Conservation (phyloP, 2,888 invertebrate genomes). For the Nudaria mundana region DNA sequence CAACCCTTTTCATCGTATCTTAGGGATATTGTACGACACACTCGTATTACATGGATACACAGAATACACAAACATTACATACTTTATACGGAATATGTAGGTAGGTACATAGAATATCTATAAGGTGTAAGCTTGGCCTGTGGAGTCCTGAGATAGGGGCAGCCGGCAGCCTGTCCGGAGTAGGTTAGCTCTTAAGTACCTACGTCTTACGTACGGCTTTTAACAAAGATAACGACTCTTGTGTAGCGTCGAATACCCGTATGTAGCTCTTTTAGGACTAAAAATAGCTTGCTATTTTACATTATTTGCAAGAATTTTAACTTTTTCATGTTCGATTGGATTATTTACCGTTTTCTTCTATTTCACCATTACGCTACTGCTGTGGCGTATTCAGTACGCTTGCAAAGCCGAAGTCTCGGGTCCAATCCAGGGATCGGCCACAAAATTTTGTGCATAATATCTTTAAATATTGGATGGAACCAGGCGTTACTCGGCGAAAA, state of each 20-base stretch:
- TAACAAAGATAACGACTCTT: conserved; percentile 29
- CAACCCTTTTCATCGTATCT: conserved; percentile 35
- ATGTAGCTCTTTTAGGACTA: conserved; percentile 15
- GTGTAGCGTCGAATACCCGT: conserved; percentile 11
- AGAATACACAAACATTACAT: conserved; percentile 8
- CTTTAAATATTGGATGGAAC: too few relatives aligned
- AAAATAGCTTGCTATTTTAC: conserved; percentile 1
- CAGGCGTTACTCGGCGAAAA: too few relatives aligned
- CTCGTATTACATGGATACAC: conserved; percentile 8
- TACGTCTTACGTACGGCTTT: conserved; percentile 46
- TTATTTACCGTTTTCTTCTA: too few relatives aligned
- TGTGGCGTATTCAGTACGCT: too few relatives aligned
- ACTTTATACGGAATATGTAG: conserved; percentile 4
- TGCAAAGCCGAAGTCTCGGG: too few relatives aligned
- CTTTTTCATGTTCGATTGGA: too few relatives aligned
- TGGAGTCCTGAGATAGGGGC: conserved; percentile 44
- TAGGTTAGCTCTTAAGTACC: conserved; percentile 55
- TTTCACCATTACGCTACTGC: too few relatives aligned
- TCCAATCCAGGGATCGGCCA: too few relatives aligned
- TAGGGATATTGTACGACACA: conserved; percentile 39
- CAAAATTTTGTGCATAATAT: too few relatives aligned
- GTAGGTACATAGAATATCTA: conserved; percentile 35
- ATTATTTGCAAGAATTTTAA: too few relatives aligned
- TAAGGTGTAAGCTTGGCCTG: conserved; percentile 33
- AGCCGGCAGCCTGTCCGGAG: conserved; percentile 35